phyloP scores from a whole-genome alignment of 2,888 invertebrate genomes.

The Coremacera marginata region DNA sequence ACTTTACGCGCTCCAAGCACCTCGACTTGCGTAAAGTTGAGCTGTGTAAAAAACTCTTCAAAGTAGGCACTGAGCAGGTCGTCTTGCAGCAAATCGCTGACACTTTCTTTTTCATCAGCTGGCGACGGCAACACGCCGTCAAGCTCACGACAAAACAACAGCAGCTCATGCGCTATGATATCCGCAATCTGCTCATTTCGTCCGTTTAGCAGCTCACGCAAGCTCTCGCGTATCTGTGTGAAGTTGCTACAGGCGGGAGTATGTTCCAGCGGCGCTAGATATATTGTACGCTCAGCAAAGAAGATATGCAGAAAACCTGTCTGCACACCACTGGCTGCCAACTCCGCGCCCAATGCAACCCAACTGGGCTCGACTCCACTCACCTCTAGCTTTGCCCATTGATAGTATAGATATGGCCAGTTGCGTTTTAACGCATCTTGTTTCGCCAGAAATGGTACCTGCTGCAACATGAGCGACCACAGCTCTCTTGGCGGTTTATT shows the following conservation, averaged over 20 bases:
- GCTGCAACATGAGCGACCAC: conserved; percentile 53
- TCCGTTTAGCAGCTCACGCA: conserved; percentile 49
- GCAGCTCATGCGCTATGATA: conserved; percentile 59
- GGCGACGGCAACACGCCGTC: conserved; percentile 33
- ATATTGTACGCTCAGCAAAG: conserved; percentile 61
- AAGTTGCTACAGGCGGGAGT: conserved; percentile 53
- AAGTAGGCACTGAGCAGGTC: conserved; percentile 56
- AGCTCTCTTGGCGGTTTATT: conserved; percentile 38
- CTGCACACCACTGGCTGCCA: conserved; percentile 59
- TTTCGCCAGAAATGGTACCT: conserved; percentile 54
- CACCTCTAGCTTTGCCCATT: conserved; percentile 54
- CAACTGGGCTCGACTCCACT: conserved; percentile 53
- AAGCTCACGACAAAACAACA: conserved; percentile 55
- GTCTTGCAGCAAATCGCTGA: conserved; percentile 42
- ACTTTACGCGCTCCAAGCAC: conserved; percentile 56
- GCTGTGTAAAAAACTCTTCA: conserved; percentile 49
- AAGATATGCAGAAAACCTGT: conserved; percentile 59
- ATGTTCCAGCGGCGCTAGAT: conserved; percentile 55
- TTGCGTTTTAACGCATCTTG: conserved; percentile 46
- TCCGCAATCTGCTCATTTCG: conserved; percentile 56
- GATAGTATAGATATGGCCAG: conserved; percentile 62
- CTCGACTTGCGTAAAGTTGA: conserved; percentile 56
- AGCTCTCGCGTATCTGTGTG: conserved; percentile 41
- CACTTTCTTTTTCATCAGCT: conserved; percentile 3
- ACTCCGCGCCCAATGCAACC: conserved; percentile 57